A percentile compares a stretch with the other conserved stretches of the same genome.
Evolutionary conservation across 2,797 vertebrate genomes (phyloP).

Genomic region (Channallabes apus): DNA sequence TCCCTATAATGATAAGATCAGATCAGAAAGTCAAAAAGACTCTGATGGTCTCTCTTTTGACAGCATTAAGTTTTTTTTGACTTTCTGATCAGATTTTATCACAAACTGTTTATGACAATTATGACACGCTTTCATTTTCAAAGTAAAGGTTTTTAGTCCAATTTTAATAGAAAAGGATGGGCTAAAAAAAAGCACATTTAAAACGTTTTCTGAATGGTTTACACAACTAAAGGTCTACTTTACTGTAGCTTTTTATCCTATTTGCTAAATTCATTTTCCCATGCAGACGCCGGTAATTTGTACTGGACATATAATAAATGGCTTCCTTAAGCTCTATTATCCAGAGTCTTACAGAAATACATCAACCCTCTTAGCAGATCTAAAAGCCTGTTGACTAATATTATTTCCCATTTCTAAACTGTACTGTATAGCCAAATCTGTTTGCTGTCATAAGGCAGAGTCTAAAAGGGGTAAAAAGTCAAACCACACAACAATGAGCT

Average conservation of each 20-base stretch:
- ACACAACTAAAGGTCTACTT: background rate
- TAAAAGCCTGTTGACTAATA: conserved; percentile 10
- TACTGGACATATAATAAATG: conserved; percentile 60
- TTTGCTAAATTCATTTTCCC: background rate
- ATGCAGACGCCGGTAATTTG: background rate
- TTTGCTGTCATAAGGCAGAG: conserved; percentile 69
- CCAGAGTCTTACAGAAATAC: conserved; percentile 17
- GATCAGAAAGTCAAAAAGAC: background rate
- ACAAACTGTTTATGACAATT: background rate
- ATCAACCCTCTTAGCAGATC: background rate
- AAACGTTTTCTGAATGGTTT: background rate
- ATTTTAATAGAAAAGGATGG: background rate
- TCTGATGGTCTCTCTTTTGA: too few relatives aligned
- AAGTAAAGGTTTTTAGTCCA: background rate
- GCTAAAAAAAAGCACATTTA: background rate
- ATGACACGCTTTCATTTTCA: background rate
- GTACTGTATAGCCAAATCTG: conserved; percentile 56
- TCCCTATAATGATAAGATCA: background rate
- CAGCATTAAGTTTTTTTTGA: background rate
- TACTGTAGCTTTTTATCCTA: background rate
- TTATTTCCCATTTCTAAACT: conserved; percentile 58
- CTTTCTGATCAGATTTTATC: too few relatives aligned
- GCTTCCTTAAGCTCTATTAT: conserved; percentile 60
- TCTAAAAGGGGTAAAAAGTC: conserved; percentile 72
- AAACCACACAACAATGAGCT: conserved; percentile 63